A percentile compares a stretch with the other conserved stretches of the same genome.
These are phyloP conservation scores for Silvanus unidentatus DNA, from an alignment of 2,888 invertebrate genomes.

Conservation along the genomic window DNA sequence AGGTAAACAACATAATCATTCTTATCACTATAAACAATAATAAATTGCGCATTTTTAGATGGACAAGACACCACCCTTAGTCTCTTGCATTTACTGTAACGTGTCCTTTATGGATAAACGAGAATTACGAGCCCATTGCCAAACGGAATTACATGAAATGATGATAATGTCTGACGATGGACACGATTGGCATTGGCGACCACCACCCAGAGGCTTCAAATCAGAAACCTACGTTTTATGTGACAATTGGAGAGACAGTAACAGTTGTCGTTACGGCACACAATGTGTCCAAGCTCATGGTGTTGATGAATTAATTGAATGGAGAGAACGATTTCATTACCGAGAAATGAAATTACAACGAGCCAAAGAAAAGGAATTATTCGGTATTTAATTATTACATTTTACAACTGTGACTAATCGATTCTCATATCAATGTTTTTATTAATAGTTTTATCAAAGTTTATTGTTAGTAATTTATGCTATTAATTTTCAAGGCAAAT, in stretches of 20 bases:
- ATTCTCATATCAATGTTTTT: too few species aligned
- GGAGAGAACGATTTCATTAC: constrained; percentile 67
- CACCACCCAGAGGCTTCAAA: constrained; percentile 63
- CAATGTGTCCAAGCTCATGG: constrained; percentile 73
- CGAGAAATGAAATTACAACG: constrained; percentile 57
- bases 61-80: constrained; percentile 18
- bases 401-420: too few species aligned
- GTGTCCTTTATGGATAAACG: constrained; percentile 51
- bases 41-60: constrained; percentile 20
- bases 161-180: constrained; percentile 66
- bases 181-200: constrained; percentile 62
- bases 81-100: constrained; percentile 54
- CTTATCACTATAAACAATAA: background rate
- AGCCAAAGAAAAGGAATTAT: constrained; percentile 63
- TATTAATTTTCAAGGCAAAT: constrained; percentile 34
- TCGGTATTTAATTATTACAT: constrained; percentile 48
- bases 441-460: background rate
- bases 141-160: constrained; percentile 53
- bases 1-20: background rate
- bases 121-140: constrained; percentile 55
- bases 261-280: constrained; percentile 60
- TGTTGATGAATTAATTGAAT: constrained; percentile 63
- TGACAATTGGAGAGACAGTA: constrained; percentile 53
- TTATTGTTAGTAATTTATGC: background rate
- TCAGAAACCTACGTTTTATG: constrained; percentile 60